phyloP scores from a whole-genome alignment of 1,140 invertebrate species.

The Nephotettix cincticeps region DNA sequence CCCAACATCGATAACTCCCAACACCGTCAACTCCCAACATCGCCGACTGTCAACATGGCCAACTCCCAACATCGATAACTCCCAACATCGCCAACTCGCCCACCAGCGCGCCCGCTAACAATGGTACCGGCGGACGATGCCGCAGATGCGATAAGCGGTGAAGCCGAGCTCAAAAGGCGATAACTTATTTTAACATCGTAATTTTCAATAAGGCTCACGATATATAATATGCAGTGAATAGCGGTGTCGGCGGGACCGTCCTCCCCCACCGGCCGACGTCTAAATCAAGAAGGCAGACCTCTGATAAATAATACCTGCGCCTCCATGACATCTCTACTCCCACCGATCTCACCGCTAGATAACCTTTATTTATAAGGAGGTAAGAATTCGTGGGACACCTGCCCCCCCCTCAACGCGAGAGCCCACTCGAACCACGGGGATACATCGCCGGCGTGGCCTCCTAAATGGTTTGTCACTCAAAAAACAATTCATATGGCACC shows the following conservation, averaged over 20 bases:
- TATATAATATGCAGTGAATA: conserved; percentile 21
- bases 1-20: too few species aligned
- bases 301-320: conserved; percentile 6
- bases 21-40: too few species aligned
- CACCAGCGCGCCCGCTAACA: not conserved
- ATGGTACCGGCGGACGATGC: not conserved
- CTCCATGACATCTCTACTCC: conserved; percentile 11
- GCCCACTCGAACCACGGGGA: not conserved
- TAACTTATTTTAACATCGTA: conserved; percentile 22
- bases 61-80: too few species aligned
- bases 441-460: not conserved
- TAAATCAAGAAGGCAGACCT: conserved; percentile 8
- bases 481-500: conserved; percentile 12
- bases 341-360: not conserved
- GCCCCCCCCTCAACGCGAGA: not conserved
- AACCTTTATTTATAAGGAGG: not conserved
- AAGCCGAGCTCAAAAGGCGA: conserved; percentile 10
- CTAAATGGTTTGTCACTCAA: not conserved
- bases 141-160: not conserved
- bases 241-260: not conserved
- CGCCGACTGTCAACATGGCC: too few species aligned
- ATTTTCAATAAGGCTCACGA: conserved; percentile 17
- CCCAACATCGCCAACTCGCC: too few species aligned
- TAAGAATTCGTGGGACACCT: conserved; percentile 6
- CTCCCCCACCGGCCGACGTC: conserved; percentile 1